A percentile compares a stretch with the other conserved stretches of the same genome.
Evolutionary conservation across 35 echinoderm and acorn worm species (phyloP).

Genomic region (Acanthaster planci): DNA sequence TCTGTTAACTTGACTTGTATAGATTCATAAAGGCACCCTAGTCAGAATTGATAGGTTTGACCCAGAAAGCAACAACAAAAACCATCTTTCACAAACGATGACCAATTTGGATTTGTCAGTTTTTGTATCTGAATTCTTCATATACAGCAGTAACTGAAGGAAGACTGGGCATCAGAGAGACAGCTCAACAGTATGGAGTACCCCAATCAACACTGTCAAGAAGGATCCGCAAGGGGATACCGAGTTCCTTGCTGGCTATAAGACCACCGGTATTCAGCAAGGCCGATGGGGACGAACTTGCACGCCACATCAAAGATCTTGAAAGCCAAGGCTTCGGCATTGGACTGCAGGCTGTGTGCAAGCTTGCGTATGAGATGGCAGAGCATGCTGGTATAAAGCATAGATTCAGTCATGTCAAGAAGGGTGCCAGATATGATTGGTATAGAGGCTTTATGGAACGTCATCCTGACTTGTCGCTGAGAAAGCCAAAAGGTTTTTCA

Average conservation of each 20-base stretch:
- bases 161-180: background rate
- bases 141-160: background rate
- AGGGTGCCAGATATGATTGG: conserved; percentile 53
- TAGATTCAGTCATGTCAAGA: conserved; percentile 33
- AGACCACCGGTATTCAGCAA: conserved; percentile 43
- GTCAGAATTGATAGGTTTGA: no score
- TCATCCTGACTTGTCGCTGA: conserved; percentile 42
- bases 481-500: conserved; percentile 54
- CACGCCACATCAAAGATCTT: conserved; percentile 40
- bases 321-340: conserved; percentile 61
- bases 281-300: conserved; percentile 31
- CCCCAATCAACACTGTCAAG: conserved; percentile 40
- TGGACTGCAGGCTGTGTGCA: conserved; percentile 38
- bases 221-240: conserved; percentile 8
- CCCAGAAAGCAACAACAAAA: no score
- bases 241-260: conserved; percentile 18
- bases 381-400: conserved; percentile 35
- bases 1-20: no score
- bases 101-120: no score
- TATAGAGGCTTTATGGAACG: conserved; percentile 27
- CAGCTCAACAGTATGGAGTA: background rate
- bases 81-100: no score
- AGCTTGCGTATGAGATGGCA: conserved; percentile 64
- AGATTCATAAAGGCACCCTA: no score
- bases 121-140: no score